Evolutionary conservation across 2,797 vertebrate species (phyloP).

Genomic region (Siniperca scherzeri): DNA sequence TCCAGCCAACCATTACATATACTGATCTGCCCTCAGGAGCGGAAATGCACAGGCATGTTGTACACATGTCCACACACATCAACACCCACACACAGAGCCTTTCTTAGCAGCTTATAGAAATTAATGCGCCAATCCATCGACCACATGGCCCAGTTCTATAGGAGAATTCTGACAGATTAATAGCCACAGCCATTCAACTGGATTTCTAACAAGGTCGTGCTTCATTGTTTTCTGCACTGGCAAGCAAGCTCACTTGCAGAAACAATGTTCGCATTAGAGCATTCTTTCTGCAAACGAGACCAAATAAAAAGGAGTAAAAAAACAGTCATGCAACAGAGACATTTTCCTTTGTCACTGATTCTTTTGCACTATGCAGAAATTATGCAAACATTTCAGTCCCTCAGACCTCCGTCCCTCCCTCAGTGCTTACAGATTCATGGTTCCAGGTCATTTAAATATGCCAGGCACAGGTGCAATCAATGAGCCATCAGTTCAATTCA

Average conservation of each 20-base stretch:
- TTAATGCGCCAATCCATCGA: slow-evolving; percentile 16
- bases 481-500: slow-evolving; percentile 17
- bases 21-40: slow-evolving; percentile 55
- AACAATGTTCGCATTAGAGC: background rate
- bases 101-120: slow-evolving; percentile 5
- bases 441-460: slow-evolving; percentile 2
- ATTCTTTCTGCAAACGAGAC: background rate
- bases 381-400: background rate
- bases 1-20: slow-evolving; percentile 53
- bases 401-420: background rate
- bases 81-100: slow-evolving; percentile 15
- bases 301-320: no score
- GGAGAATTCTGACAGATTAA: slow-evolving; percentile 8
- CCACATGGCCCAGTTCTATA: slow-evolving; percentile 21
- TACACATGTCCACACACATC: slow-evolving; percentile 36
- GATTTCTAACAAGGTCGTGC: slow-evolving; percentile 19
- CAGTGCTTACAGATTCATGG: background rate
- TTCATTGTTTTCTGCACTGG: slow-evolving; percentile 5
- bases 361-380: background rate
- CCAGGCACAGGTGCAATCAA: slow-evolving; percentile 23
- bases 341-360: no score
- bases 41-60: slow-evolving; percentile 26
- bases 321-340: no score
- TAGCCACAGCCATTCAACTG: slow-evolving; percentile 13
- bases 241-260: background rate